Percentiles rank a stretch among this genome's conserved stretches.
phyloP scores from a whole-genome alignment of 2,888 invertebrate genomes.

The Neoaliturus tenellus region DNA sequence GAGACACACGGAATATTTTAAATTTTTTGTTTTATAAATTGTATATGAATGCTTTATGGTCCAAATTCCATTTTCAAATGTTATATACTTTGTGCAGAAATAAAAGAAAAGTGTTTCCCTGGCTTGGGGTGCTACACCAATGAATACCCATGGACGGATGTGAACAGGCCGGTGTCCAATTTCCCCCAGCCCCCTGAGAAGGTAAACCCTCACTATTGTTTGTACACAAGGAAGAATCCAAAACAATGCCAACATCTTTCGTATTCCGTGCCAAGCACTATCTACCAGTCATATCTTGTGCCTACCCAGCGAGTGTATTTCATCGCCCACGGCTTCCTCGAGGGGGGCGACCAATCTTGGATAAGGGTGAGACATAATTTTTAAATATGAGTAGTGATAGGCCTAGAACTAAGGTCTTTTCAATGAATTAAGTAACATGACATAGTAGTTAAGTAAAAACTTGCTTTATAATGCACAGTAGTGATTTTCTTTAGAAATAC shows the following conservation, averaged over 20 bases:
- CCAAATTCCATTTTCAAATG: background rate
- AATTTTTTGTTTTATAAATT: background rate
- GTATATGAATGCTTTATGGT: background rate
- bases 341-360: constrained; percentile 89
- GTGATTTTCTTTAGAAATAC: too few species aligned
- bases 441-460: too few species aligned
- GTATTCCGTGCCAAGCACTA: constrained; percentile 80
- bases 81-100: constrained; percentile 54
- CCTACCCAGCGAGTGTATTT: constrained; percentile 81
- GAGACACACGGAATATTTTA: background rate
- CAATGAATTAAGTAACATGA: too few species aligned
- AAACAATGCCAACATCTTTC: constrained; percentile 77
- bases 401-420: too few species aligned
- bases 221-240: constrained; percentile 76
- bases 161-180: constrained; percentile 84
- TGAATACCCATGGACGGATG: constrained; percentile 86
- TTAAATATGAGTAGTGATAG: too few species aligned
- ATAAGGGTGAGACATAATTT: constrained; percentile 78
- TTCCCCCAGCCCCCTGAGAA: constrained; percentile 85
- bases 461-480: too few species aligned
- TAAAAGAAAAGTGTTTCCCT: constrained; percentile 79
- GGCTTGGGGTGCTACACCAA: constrained; percentile 89
- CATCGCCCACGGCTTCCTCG: constrained; percentile 91
- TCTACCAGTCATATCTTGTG: constrained; percentile 79
- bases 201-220: constrained; percentile 76